A percentile compares a stretch with the other conserved stretches of the same genome.
phyloP scores from a whole-genome alignment of 2,113 vertebrate species.

The Sceloporus undulatus region DNA sequence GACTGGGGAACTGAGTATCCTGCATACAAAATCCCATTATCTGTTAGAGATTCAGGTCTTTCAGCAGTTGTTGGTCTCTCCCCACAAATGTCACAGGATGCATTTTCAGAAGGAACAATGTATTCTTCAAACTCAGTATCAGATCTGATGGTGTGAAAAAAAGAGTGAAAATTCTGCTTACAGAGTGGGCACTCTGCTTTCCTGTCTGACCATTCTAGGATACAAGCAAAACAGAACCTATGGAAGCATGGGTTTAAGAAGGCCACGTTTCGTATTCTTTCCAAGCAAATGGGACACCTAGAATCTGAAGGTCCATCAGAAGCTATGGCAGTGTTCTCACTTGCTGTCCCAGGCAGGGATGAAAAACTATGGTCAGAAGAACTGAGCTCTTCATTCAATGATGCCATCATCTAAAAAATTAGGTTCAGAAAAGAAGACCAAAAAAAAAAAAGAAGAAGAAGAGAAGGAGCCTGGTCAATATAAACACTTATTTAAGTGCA shows the following conservation, averaged over 20 bases:
- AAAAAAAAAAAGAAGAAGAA: not conserved
- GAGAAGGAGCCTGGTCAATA: not conserved
- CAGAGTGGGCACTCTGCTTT: constrained; percentile 8
- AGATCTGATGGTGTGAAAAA: not conserved
- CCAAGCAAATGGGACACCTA: constrained; percentile 45
- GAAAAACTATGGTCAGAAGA: constrained; percentile 28
- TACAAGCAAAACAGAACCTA: not conserved
- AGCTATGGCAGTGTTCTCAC: constrained; percentile 12
- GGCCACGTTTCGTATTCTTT: constrained; percentile 17
- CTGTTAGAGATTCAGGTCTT: not conserved
- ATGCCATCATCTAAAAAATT: constrained; percentile 47
- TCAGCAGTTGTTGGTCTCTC: constrained; percentile 18
- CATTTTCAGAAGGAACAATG: constrained; percentile 33
- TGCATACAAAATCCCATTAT: constrained; percentile 12
- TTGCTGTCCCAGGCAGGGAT: constrained; percentile 9
- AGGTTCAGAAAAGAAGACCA: not conserved
- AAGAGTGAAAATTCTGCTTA: not conserved
- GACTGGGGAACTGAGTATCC: not conserved
- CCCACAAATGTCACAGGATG: not conserved
- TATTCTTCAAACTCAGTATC: constrained; percentile 15
- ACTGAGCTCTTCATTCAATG: constrained; percentile 41
- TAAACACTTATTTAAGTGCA: constrained; percentile 11
- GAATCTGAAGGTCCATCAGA: constrained; percentile 43
- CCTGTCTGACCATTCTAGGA: constrained; percentile 3
- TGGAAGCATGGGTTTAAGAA: constrained; percentile 11